These are phyloP conservation scores for Holacanthella duospinosa DNA, from an alignment of 2,888 invertebrate genomes.

Conservation along the genomic window DNA sequence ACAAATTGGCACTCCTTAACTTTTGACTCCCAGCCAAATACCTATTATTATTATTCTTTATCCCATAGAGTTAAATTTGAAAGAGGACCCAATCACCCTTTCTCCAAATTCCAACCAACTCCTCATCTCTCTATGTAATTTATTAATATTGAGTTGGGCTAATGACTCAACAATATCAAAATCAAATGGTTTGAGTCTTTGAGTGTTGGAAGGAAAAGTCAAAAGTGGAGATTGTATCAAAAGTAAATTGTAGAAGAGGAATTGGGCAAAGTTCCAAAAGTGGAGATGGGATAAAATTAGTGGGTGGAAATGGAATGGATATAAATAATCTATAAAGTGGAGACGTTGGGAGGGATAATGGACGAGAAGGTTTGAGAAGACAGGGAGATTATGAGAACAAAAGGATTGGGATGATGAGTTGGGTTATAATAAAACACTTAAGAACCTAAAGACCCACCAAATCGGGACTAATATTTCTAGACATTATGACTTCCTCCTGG, in stretches of 20 bases:
- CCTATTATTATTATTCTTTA: constrained; percentile 10
- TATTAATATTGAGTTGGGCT: too few relatives aligned
- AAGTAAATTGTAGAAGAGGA: background rate
- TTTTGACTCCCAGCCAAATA: constrained; percentile 32
- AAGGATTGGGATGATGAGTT: background rate
- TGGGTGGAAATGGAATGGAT: background rate
- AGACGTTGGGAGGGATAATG: background rate
- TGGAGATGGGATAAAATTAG: too few relatives aligned
- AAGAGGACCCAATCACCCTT: too few relatives aligned
- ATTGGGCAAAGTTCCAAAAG: background rate
- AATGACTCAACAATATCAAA: too few relatives aligned
- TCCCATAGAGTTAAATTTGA: background rate
- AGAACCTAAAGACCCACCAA: background rate
- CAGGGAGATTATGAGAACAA: background rate
- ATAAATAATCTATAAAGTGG: too few relatives aligned
- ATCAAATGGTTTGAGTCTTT: too few relatives aligned
- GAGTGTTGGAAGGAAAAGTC: too few relatives aligned
- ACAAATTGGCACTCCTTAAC: constrained; percentile 35
- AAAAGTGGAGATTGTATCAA: too few relatives aligned
- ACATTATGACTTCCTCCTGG: background rate
- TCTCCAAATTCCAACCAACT: too few relatives aligned
- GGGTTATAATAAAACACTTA: constrained; percentile 2
- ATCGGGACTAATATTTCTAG: background rate
- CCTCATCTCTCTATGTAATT: too few relatives aligned
- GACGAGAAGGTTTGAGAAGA: background rate